A percentile compares a stretch with the other conserved stretches of the same genome.
These are phyloP conservation scores for Dioctria rufipes DNA, from an alignment of 2,888 invertebrate genomes.

Conservation along the genomic window DNA sequence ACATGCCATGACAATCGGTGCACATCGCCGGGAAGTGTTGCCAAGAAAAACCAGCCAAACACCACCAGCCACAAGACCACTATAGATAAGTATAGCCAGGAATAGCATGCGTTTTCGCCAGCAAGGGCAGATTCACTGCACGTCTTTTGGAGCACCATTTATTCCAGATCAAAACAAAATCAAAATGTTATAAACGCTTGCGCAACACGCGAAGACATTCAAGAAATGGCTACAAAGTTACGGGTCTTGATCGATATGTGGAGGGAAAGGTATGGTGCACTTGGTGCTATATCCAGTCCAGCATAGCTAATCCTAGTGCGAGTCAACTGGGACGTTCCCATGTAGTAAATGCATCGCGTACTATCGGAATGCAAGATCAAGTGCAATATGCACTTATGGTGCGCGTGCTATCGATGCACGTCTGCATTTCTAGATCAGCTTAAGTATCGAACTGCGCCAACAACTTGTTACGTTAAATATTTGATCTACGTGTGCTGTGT, in stretches of 20 bases:
- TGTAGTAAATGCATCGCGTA: background rate
- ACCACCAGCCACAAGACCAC: background rate
- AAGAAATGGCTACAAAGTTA: slow-evolving; percentile 50
- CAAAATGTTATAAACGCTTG: slow-evolving; percentile 38
- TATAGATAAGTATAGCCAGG: background rate
- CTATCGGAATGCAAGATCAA: slow-evolving; percentile 55
- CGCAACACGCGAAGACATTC: slow-evolving; percentile 52
- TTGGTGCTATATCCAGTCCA: background rate
- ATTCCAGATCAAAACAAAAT: slow-evolving; percentile 20
- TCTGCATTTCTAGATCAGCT: slow-evolving; percentile 19
- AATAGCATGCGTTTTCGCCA: background rate
- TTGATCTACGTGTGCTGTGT: slow-evolving; percentile 36
- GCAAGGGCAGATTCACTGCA: slow-evolving; percentile 8
- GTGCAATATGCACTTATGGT: slow-evolving; percentile 56
- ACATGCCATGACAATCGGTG: slow-evolving; percentile 3
- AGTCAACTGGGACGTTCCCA: background rate
- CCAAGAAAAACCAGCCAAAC: background rate
- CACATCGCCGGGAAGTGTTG: background rate
- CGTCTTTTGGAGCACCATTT: slow-evolving; percentile 1
- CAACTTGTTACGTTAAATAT: slow-evolving; percentile 49
- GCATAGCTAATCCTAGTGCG: no score
- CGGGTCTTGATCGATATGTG: slow-evolving; percentile 19
- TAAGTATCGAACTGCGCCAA: background rate
- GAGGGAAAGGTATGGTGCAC: background rate
- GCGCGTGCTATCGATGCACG: slow-evolving; percentile 54